Evolutionary conservation across 2,888 invertebrate genomes (phyloP), one percentile per base, ranked within the genome.

Genomic region (Apamea crenata): DNA sequence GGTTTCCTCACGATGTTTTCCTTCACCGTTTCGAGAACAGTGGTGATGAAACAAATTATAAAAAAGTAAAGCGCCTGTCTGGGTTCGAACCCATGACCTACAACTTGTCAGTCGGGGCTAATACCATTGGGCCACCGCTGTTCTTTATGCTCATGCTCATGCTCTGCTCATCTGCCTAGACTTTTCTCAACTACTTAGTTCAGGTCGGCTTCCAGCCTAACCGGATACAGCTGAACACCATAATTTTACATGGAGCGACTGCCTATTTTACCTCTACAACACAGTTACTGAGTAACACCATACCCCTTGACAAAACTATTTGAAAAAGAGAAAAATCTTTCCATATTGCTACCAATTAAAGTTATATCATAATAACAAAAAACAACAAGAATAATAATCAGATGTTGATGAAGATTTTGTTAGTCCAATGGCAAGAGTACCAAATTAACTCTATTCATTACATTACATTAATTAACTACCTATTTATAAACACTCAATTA

Each of bases 391-490:
- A 47, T 47, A 14, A 47, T 47, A 2, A 47, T 47, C 1, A 47
- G 47, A 47, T 47, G 3, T 47, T 16, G 18, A 66, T 47, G 1
- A n/a, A 50, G 0, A 47, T 47, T 40, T 47, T 65, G 1, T 16
- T 18, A 3, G 6, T 25, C 10, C n/a, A 74, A 10, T 21, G 2
- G 1, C 21, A 8, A 74, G 1, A 50, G 8, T 16, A 50, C 14
- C 0, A 36, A 68, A 40, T 36, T 0, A 50, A 29, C 16, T 2
- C 7, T 1, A 18, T 44, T 47, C n/a, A 74, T 6, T 14, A 36
- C 8, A 75, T n/a, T 56, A 81, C 16, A 81, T 63, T 50, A 69
- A 75, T 75, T 10, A 69, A 65, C 25, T 21, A 59, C 25, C 14
- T 68, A 40, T 66, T 65, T 65, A 32, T 53, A 65, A 70, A 63